phyloP scores from a whole-genome alignment of 2,888 invertebrate species.

The Onchidella celtica region DNA sequence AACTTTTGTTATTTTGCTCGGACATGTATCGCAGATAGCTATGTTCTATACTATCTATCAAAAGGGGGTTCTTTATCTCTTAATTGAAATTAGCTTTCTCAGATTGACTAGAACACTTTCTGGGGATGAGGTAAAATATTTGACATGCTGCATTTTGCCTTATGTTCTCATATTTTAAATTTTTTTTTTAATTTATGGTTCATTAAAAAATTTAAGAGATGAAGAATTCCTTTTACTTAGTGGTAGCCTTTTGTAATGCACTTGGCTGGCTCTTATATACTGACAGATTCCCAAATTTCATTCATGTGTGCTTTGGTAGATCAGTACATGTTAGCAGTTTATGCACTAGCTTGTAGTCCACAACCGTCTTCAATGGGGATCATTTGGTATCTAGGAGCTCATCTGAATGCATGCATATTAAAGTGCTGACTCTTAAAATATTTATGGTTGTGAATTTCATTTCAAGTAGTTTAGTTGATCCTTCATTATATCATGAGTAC shows the following conservation, averaged over 20 bases:
- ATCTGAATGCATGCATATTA: conserved; percentile 13
- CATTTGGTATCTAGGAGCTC: too few relatives aligned
- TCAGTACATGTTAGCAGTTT: neutral
- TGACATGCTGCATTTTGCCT: too few relatives aligned
- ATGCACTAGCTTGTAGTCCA: too few relatives aligned
- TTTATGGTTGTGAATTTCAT: conserved; percentile 49
- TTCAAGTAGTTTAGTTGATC: conserved; percentile 15
- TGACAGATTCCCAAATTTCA: neutral
- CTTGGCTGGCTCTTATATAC: conserved; percentile 6
- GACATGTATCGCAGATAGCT: neutral
- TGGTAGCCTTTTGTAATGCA: conserved; percentile 38
- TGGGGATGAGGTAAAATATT: too few relatives aligned
- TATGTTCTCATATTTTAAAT: too few relatives aligned
- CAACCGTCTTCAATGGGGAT: too few relatives aligned
- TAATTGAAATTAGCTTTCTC: too few relatives aligned
- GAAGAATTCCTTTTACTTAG: conserved; percentile 18
- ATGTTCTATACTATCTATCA: conserved; percentile 19
- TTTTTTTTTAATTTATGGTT: too few relatives aligned
- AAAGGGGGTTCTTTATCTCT: conserved; percentile 30
- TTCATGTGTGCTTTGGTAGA: neutral
- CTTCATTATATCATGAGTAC: conserved; percentile 18
- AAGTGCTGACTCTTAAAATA: conserved; percentile 43
- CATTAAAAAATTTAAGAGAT: too few relatives aligned
- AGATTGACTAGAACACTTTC: too few relatives aligned
- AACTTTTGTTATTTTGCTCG: neutral